Evolutionary conservation across 2,888 invertebrate genomes (phyloP).

Genomic region (Drosophila mayaguana): DNA sequence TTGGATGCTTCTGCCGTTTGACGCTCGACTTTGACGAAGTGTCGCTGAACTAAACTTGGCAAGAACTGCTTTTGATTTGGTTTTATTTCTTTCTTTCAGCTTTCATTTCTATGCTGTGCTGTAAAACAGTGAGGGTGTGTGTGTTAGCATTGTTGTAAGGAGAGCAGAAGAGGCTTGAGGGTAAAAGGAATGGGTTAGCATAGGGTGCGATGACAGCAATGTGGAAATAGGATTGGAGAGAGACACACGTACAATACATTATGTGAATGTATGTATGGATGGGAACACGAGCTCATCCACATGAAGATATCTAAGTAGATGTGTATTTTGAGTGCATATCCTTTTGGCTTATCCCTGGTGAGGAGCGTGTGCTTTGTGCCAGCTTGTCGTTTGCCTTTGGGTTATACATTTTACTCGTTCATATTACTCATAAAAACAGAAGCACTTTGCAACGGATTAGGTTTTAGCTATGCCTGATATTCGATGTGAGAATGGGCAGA

Average conservation of each 20-base stretch:
- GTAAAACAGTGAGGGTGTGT: conserved; percentile 9
- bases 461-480: conserved; percentile 56
- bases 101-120: conserved; percentile 29
- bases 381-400: conserved; percentile 58
- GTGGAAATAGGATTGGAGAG: conserved; percentile 13
- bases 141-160: conserved; percentile 51
- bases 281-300: conserved; percentile 40
- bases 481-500: conserved; percentile 7
- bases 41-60: conserved; percentile 28
- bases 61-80: conserved; percentile 8
- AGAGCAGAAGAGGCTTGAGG: conserved; percentile 19
- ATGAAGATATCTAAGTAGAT: conserved; percentile 24
- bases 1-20: conserved; percentile 33
- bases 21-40: conserved; percentile 58
- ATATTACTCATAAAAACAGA: conserved; percentile 70
- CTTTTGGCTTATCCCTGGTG: conserved; percentile 65
- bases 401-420: conserved; percentile 64
- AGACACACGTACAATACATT: conserved; percentile 29
- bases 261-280: conserved; percentile 13
- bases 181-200: conserved; percentile 16
- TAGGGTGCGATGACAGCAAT: conserved; percentile 40
- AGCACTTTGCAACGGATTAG: conserved; percentile 74
- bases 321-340: conserved; percentile 49
- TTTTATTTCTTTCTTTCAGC: conserved; percentile 14
- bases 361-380: conserved; percentile 55